phyloP scores from a whole-genome alignment of 2,797 vertebrate genomes.

The Protosalanx chinensis region DNA sequence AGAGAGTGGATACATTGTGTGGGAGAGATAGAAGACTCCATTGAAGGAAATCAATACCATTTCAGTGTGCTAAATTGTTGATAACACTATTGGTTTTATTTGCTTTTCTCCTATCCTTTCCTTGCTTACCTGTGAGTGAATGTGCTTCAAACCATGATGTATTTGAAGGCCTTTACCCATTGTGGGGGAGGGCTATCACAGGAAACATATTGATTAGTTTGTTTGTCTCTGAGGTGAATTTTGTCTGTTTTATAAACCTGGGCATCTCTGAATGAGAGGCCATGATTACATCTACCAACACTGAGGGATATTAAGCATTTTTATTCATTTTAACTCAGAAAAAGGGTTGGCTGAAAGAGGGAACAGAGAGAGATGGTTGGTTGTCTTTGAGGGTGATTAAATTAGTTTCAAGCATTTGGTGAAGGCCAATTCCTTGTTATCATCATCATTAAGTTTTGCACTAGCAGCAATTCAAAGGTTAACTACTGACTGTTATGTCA shows the following conservation, averaged over 20 bases:
- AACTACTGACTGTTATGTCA: background rate
- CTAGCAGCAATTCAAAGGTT: background rate
- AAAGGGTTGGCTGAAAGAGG: background rate
- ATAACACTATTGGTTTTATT: constrained; percentile 74
- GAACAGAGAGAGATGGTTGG: constrained; percentile 30
- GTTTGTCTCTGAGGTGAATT: background rate
- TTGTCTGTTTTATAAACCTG: background rate
- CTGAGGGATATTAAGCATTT: constrained; percentile 3
- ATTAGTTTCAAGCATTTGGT: too few species aligned
- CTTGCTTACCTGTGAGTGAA: constrained; percentile 47
- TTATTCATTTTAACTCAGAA: too few species aligned
- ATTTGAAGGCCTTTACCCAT: background rate
- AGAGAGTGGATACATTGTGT: constrained; percentile 68
- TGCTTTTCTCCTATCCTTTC: constrained; percentile 54
- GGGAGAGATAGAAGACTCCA: constrained; percentile 69
- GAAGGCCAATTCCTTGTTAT: too few species aligned
- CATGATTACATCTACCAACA: background rate
- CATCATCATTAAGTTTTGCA: background rate
- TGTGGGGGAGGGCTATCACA: background rate
- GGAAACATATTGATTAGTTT: constrained; percentile 3
- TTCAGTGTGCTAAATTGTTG: constrained; percentile 72
- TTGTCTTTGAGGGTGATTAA: constrained; percentile 20
- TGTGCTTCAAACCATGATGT: constrained; percentile 52
- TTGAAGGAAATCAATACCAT: constrained; percentile 70
- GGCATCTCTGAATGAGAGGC: background rate